Percentiles rank a stretch among this genome's conserved stretches.
Evolutionary conservation across 2,113 vertebrate genomes (phyloP).

Genomic region (Microcebus ravelobensis): DNA sequence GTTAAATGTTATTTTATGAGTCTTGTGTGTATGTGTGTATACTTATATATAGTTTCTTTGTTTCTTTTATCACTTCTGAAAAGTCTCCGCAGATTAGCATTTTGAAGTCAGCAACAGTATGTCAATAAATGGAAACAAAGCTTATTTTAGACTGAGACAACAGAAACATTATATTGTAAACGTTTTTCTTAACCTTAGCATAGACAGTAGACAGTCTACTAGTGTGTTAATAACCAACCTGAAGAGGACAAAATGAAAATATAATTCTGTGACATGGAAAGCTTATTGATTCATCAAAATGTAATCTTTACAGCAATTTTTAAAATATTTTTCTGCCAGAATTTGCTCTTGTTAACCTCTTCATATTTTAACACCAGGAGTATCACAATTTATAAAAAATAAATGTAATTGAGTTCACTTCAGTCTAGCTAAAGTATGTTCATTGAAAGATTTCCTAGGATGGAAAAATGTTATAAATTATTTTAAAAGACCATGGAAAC

Average conservation of each 20-base stretch:
- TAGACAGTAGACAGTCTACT: not conserved
- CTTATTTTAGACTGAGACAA: slow-evolving; percentile 9
- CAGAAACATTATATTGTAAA: slow-evolving; percentile 25
- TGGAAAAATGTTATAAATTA: not conserved
- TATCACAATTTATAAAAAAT: not conserved
- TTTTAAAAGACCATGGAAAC: not conserved
- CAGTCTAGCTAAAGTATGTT: not conserved
- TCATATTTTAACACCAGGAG: not conserved
- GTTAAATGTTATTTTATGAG: slow-evolving; percentile 38
- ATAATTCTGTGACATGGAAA: not conserved
- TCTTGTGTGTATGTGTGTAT: slow-evolving; percentile 51
- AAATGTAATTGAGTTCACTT: not conserved
- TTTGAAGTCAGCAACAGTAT: slow-evolving; percentile 22
- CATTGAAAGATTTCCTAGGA: not conserved
- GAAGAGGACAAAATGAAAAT: slow-evolving; percentile 45
- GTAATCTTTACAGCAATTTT: not conserved
- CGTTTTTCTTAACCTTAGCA: not conserved
- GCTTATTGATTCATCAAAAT: not conserved
- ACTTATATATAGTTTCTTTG: not conserved
- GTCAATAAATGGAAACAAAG: not conserved
- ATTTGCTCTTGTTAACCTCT: not conserved
- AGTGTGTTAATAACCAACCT: not conserved
- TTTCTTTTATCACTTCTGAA: slow-evolving; percentile 36
- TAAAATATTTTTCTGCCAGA: not conserved
- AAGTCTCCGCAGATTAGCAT: slow-evolving; percentile 32